phyloP scores from a whole-genome alignment of 2,113 vertebrate species.

The Zonotrichia leucophrys region DNA sequence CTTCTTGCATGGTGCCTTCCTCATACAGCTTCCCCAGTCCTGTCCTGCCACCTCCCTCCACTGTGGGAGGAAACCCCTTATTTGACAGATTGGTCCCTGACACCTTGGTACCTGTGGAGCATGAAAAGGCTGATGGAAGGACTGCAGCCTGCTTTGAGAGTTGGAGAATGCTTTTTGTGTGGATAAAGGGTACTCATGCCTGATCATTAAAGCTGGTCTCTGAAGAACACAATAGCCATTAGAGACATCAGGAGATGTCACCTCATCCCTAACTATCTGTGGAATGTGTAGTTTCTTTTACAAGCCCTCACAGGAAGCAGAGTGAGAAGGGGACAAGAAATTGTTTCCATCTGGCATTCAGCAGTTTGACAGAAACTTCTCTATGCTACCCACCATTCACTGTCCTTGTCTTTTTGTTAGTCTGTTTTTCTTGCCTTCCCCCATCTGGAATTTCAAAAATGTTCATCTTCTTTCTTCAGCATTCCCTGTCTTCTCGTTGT shows the following conservation, averaged over 20 bases:
- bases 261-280: conserved; percentile 34
- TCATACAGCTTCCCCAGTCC: neutral
- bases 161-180: conserved; percentile 5
- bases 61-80: neutral
- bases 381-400: neutral
- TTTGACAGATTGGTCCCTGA: neutral
- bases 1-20: conserved; percentile 30
- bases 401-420: neutral
- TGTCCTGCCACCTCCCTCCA: neutral
- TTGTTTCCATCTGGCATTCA: conserved; percentile 50
- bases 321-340: conserved; percentile 33
- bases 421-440: neutral
- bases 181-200: conserved; percentile 20
- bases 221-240: neutral
- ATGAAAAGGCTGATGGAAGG: conserved; percentile 21
- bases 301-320: conserved; percentile 50
- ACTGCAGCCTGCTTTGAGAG: conserved; percentile 22
- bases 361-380: neutral
- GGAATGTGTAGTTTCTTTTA: neutral
- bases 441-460: neutral
- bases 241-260: conserved; percentile 54
- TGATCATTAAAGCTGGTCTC: conserved; percentile 12
- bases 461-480: neutral
- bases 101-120: conserved; percentile 22
- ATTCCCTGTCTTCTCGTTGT: neutral